Percentiles rank a stretch among this genome's conserved stretches.
Evolutionary conservation across 2,888 invertebrate species (phyloP).

Genomic region (Aquatica leii): DNA sequence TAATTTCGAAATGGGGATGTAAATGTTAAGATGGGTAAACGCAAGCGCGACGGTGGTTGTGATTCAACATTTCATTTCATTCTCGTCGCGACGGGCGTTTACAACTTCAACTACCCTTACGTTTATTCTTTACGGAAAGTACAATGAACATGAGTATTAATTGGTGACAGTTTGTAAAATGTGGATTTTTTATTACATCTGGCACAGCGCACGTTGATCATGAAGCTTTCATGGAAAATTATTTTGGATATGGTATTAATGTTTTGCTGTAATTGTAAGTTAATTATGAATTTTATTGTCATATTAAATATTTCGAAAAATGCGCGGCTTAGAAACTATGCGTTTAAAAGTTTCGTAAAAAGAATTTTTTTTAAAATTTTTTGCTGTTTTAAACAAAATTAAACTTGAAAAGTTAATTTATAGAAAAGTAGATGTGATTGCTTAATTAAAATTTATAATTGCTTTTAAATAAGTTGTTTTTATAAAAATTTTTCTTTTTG

Average conservation of each 20-base stretch:
- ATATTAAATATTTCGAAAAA: no score
- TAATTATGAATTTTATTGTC: no score
- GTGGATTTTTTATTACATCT: conserved; percentile 20
- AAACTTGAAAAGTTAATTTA: no score
- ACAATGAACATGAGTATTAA: conserved; percentile 9
- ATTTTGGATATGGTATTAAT: conserved; percentile 22
- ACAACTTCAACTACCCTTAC: neutral
- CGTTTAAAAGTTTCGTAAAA: no score
- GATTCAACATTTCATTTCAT: conserved; percentile 16
- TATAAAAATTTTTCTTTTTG: no score
- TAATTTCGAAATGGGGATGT: conserved; percentile 23
- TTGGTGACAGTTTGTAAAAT: conserved; percentile 20
- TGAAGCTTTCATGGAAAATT: conserved; percentile 22
- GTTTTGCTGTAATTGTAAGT: conserved; percentile 27
- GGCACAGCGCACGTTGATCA: conserved; percentile 9
- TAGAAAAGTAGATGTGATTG: no score
- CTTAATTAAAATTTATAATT: no score
- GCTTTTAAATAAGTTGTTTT: no score
- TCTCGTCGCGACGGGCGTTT: conserved; percentile 27
- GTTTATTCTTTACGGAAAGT: conserved; percentile 1
- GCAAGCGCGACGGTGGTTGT: conserved; percentile 24
- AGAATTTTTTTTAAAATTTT: no score
- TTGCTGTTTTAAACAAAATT: no score
- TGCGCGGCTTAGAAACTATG: no score
- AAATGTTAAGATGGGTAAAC: conserved; percentile 24